Conservation (phyloP, 2,888 invertebrate genomes). For the Oscheius sp. region DNA sequence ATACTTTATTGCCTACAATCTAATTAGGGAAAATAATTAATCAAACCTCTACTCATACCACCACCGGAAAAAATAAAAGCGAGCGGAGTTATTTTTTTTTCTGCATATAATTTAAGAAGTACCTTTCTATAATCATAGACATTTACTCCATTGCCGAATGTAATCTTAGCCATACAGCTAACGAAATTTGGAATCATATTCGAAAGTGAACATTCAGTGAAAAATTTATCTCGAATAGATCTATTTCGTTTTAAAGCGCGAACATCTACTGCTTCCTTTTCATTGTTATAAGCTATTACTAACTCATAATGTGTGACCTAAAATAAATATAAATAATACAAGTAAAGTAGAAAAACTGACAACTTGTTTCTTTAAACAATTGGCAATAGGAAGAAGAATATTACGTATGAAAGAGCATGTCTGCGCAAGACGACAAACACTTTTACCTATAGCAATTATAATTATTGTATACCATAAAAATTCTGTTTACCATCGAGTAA, state of each 20-base stretch:
- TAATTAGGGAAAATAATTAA: too few species aligned
- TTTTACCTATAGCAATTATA: neutral
- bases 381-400: neutral
- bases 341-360: neutral
- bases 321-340: neutral
- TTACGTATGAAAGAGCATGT: neutral
- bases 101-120: conserved; percentile 1
- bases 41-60: conserved; percentile 10
- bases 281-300: conserved; percentile 10
- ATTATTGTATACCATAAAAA: neutral
- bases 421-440: neutral
- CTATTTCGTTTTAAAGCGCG: conserved; percentile 20
- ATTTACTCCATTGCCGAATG: conserved; percentile 22
- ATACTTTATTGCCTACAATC: conserved; percentile 1
- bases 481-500: neutral
- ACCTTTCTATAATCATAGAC: conserved; percentile 3
- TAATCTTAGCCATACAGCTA: conserved; percentile 15
- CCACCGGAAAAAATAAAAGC: conserved; percentile 19
- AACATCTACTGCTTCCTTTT: neutral
- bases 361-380: neutral
- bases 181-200: conserved; percentile 12
- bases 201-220: neutral
- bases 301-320: conserved; percentile 23
- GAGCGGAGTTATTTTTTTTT: conserved; percentile 7
- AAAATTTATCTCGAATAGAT: neutral